Base-by-base conservation (phyloP, 2,113 vertebrate species). In the Diadophis punctatus region DNA sequence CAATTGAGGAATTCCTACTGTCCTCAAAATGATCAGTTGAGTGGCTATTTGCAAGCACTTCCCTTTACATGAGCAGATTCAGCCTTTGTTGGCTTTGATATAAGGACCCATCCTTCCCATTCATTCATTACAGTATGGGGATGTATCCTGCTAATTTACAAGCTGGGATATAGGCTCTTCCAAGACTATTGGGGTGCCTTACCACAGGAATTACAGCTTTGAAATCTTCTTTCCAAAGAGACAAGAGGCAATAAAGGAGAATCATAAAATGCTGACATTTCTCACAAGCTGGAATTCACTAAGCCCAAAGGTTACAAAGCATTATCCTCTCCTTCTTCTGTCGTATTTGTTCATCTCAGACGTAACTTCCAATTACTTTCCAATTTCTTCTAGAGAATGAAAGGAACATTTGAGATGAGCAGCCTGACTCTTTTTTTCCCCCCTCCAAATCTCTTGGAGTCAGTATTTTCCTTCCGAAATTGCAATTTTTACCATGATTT, bases 341-440 rank as follows among this genome's bases (percentile, higher is more conserved):
- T 91, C 43, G 22, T 93, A 96, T 93, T 93, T 93, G 92, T 93
- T 93, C 92, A 90, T 90, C 55, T 90, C 92, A 39, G 46, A 93
- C 55, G 11, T 90, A 93, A 90, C 92, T 86, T 93, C 92, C 92
- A 93, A 93, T 93, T 93, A 90, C 92, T 90, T 93, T 90, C 92
- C 92, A 90, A 90, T 93, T 90, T 93, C 80, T 63, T 9, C n/a
- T 52, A 84, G 88, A 86, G 88, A 90, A 93, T 89, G 92, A 93
- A 90, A 93, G 55, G 46, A 93, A 56, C 27, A 18, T 90, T 85
- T 63, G 88, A 86, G 92, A 93, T 68, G 80, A 90, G 51, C 55
- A 52, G 88, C 27, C 88, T 86, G 88, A 39, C 68, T 88, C 18
- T 39, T 34, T 12, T n/a, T 51, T 51, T 51, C 12, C 8, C 0